Evolutionary conservation across 2,113 vertebrate species (phyloP).

Genomic region (Casuarius casuarius): DNA sequence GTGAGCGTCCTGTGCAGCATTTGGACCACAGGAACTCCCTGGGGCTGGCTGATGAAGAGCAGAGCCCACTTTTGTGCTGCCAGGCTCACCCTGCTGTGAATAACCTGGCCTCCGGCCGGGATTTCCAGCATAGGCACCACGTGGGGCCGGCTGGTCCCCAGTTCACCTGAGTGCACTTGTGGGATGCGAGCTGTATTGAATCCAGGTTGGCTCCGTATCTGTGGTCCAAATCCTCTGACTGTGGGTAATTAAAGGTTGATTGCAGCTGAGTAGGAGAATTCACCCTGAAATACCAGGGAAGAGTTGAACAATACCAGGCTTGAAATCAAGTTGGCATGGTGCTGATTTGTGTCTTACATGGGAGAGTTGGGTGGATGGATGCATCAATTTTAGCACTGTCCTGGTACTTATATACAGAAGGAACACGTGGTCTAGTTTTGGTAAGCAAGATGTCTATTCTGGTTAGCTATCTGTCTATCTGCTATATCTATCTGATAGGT

Average conservation of each 20-base stretch:
- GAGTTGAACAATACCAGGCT: fast-evolving
- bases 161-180: fast-evolving
- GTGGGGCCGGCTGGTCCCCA: neutral
- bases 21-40: too few species aligned
- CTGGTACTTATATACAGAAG: neutral
- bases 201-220: fast-evolving
- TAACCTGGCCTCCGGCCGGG: too few species aligned
- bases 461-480: neutral
- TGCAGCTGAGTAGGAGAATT: neutral
- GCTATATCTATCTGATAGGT: neutral
- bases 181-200: neutral
- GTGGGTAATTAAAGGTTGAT: neutral
- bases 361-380: neutral
- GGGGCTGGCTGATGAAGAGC: neutral
- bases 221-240: neutral
- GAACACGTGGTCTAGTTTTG: neutral
- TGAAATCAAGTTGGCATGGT: neutral
- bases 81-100: neutral
- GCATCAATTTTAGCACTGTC: neutral
- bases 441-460: neutral
- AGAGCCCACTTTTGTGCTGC: fast-evolving
- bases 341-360: neutral
- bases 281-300: neutral
- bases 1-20: too few species aligned
- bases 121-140: too few species aligned